Percentiles rank a stretch among this genome's conserved stretches.
These are phyloP conservation scores for Aporophyla lueneburgensis DNA, from an alignment of 2,888 invertebrate genomes.

Conservation along the genomic window DNA sequence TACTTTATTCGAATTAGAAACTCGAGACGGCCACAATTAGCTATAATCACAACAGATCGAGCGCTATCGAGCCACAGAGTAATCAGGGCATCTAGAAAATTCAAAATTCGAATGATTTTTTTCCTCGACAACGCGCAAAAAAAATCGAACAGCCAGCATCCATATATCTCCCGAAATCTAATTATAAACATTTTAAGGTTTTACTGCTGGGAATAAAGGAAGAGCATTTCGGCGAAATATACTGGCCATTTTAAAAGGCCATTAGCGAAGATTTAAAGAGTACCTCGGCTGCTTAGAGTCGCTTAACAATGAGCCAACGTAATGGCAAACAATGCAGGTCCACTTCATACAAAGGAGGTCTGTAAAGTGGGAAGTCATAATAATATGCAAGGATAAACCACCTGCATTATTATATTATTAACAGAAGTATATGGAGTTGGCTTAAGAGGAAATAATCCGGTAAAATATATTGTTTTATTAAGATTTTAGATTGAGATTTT, in stretches of 20 bases:
- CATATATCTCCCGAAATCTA: constrained; percentile 71
- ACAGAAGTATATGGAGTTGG: constrained; percentile 31
- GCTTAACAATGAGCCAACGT: constrained; percentile 82
- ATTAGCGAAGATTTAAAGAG: constrained; percentile 88
- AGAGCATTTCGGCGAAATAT: constrained; percentile 80
- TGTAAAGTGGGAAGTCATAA: constrained; percentile 69
- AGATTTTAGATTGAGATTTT: background rate
- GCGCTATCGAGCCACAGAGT: background rate
- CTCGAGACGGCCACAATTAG: too few relatives aligned
- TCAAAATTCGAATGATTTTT: background rate
- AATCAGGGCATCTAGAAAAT: background rate
- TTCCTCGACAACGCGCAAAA: constrained; percentile 26
- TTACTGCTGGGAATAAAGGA: constrained; percentile 74
- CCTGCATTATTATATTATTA: constrained; percentile 60
- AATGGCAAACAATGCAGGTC: constrained; percentile 81
- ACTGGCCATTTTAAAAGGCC: constrained; percentile 86
- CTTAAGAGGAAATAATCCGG: constrained; percentile 6
- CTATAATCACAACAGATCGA: background rate
- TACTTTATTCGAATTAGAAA: background rate
- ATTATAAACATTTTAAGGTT: constrained; percentile 80
- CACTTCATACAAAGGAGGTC: constrained; percentile 73
- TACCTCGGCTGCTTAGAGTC: constrained; percentile 82
- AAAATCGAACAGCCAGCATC: constrained; percentile 51
- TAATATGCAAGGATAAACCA: constrained; percentile 65
- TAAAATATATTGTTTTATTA: background rate